Conservation (phyloP, 2,888 invertebrate genomes). For the Brachypalpus laphriformis region DNA sequence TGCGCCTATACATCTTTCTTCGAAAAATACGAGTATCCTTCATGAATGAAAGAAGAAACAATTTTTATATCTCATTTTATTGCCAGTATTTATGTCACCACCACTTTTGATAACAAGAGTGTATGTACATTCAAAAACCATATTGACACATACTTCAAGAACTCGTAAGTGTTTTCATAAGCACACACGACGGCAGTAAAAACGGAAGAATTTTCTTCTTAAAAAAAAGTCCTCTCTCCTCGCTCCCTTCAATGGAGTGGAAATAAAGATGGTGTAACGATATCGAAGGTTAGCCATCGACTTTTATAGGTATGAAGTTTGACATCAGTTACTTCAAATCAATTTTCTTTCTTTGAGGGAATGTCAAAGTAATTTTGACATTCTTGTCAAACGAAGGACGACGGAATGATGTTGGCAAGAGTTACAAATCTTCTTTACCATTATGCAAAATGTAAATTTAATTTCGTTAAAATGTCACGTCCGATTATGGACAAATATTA, state of each 20-base stretch:
- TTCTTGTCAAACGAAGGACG: not conserved
- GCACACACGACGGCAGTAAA: not conserved
- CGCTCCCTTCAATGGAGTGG: not conserved
- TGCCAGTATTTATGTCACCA: constrained; percentile 6
- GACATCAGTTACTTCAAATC: not conserved
- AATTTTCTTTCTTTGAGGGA: not conserved
- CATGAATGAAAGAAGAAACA: not conserved
- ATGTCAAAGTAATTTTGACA: not conserved
- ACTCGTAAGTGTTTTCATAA: constrained; percentile 7
- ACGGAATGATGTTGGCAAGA: not conserved
- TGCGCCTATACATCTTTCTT: not conserved
- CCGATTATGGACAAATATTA: not conserved
- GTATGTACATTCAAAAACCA: constrained; percentile 9
- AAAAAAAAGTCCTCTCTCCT: not conserved
- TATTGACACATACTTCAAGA: constrained; percentile 25
- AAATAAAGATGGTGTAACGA: not conserved
- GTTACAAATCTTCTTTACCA: not conserved
- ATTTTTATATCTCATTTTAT: constrained; percentile 5
- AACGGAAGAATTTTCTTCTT: not conserved
- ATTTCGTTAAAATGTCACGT: constrained; percentile 15
- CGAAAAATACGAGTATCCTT: too few species aligned
- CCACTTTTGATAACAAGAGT: not conserved
- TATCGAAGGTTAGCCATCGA: not conserved
- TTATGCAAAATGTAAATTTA: constrained; percentile 9
- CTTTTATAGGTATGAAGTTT: not conserved